A percentile compares a stretch with the other conserved stretches of the same genome.
Evolutionary conservation across 2,113 vertebrate genomes (phyloP).

Genomic region (Galeopterus variegatus): DNA sequence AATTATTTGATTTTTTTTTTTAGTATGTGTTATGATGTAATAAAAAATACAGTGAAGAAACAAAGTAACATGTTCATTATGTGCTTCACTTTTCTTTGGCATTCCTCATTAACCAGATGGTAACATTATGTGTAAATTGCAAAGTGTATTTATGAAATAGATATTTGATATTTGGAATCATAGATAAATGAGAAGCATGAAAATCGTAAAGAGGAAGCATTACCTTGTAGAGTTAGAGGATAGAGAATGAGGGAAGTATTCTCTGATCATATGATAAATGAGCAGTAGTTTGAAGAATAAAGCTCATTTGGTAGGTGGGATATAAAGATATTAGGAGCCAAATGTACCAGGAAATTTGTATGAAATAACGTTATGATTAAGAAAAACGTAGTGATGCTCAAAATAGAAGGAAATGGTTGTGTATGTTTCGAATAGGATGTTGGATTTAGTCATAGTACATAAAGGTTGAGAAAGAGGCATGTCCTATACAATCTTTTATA

Average conservation of each 20-base stretch:
- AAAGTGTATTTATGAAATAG: background rate
- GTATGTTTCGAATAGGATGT: background rate
- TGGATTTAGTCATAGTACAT: background rate
- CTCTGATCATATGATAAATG: background rate
- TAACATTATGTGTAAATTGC: too few species aligned
- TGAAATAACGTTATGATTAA: conserved; percentile 1
- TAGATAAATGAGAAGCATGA: background rate
- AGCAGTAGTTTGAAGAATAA: background rate
- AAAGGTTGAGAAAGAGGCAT: background rate
- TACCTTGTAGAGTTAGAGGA: background rate
- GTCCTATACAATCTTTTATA: background rate
- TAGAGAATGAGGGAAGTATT: background rate
- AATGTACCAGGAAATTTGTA: background rate
- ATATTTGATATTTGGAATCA: background rate
- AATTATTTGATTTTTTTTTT: too few species aligned
- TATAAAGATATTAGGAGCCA: background rate
- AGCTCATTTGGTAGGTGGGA: background rate
- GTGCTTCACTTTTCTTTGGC: background rate
- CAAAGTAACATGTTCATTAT: too few species aligned
- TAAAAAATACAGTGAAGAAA: too few species aligned
- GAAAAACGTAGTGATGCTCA: background rate
- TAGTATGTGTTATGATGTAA: too few species aligned
- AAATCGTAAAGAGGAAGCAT: background rate
- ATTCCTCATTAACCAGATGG: background rate
- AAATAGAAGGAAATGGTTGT: background rate